Evolutionary conservation across 2,113 vertebrate genomes (phyloP).

Genomic region (Dicentrarchus labrax): DNA sequence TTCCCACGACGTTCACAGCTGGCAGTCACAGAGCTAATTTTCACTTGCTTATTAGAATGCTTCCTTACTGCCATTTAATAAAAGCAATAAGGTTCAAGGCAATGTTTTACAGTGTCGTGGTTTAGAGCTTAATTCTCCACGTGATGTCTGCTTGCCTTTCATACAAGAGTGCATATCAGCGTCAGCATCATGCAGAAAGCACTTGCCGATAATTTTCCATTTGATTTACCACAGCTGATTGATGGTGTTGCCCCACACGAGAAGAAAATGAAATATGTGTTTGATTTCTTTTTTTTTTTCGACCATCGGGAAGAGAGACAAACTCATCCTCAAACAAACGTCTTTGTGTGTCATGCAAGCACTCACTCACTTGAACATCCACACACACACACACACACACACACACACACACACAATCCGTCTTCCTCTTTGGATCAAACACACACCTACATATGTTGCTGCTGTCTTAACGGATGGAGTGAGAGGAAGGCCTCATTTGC

Average conservation of each 20-base stretch:
- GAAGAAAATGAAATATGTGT: conserved; percentile 66
- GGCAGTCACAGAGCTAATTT: conserved; percentile 43
- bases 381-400: neutral
- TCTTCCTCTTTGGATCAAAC: conserved; percentile 34
- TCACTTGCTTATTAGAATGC: conserved; percentile 57
- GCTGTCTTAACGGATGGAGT: conserved; percentile 67
- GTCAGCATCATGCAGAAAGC: conserved; percentile 51
- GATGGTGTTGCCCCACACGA: conserved; percentile 60
- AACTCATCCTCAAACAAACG: conserved; percentile 36
- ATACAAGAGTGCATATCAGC: conserved; percentile 50
- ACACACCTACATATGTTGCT: conserved; percentile 61
- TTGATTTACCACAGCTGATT: conserved; percentile 73
- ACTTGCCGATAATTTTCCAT: conserved; percentile 57
- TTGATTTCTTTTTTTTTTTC: neutral
- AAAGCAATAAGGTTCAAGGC: conserved; percentile 51
- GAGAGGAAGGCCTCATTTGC: conserved; percentile 77
- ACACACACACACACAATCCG: neutral
- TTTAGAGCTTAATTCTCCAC: conserved; percentile 47
- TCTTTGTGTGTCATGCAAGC: conserved; percentile 37
- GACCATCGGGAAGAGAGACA: neutral
- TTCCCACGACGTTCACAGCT: conserved; percentile 45
- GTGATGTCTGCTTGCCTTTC: conserved; percentile 60
- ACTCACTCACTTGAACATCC: conserved; percentile 2
- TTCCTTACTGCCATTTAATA: conserved; percentile 57
- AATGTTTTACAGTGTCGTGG: conserved; percentile 42